Evolutionary conservation across 2,888 invertebrate species (phyloP), one percentile per base, ranked within the genome.

Genomic region (Nemotelus nigrinus): DNA sequence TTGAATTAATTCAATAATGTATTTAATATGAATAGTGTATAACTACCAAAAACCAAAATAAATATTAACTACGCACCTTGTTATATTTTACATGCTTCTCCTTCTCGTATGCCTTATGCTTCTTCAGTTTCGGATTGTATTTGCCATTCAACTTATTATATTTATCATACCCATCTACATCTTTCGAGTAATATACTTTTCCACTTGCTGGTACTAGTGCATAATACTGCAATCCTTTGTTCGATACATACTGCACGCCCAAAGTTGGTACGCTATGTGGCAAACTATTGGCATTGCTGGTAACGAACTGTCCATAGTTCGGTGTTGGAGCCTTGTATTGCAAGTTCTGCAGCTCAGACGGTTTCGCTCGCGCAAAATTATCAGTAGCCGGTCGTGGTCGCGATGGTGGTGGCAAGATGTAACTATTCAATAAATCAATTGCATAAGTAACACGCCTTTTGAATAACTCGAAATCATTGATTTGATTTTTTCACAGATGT

Each of bases 101-200:
- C 83, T 86, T 86, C 82, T 86, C 86, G 80, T 84, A 86, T 57
- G 84, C 85, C 81, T 86, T 86, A 81, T 85, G 86, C 80, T 86
- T 86, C 83, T 86, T 86, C 78, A 86, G 85, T 82, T 87, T 87
- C 50, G 83, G 83, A 80, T 87, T 87, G 82, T 85, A 86, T 83
- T 86, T 86, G 81, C 86, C 87, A 81, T 87, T 87, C 80, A 82
- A 81, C 81, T 87, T 87, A 79, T 85, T 83, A 78, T 82, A 81
- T 80, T 81, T 81, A 72, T 80, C 81, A 79, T 82, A 82, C 72
- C 80, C 78, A 79, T 71, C 77, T 70, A 76, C 80, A 41, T 79
- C 74, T 43, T 81, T 80, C 75, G 78, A 79, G 79, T 81, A 82
- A 74, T 81, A 80, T 43, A 77, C 74, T 25, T 78, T 78, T 41